phyloP scores from a whole-genome alignment of 2,888 invertebrate species.

The Argyra leucocephala region DNA sequence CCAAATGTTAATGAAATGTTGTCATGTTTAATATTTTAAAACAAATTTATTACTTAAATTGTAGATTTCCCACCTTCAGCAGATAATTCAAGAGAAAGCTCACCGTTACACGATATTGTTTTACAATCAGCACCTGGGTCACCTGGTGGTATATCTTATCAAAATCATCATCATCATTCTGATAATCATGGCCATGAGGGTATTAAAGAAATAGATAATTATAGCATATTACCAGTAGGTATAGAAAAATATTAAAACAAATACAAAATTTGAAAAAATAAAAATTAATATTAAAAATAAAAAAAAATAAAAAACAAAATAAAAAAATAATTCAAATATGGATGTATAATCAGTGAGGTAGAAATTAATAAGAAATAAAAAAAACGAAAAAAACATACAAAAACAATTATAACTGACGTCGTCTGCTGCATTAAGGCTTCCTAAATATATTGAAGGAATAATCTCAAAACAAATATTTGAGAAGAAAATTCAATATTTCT shows the following conservation, averaged over 20 bases:
- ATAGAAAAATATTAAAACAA: neutral
- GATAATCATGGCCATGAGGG: conserved; percentile 40
- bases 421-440: neutral
- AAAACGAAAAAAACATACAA: neutral
- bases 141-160: conserved; percentile 51
- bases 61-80: conserved; percentile 15
- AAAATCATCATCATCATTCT: conserved; percentile 29
- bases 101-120: conserved; percentile 68
- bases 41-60: no score
- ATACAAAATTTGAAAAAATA: neutral
- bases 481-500: no score
- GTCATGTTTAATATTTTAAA: no score
- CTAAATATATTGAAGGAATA: no score
- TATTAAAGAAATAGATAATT: conserved; percentile 15
- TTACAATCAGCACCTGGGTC: conserved; percentile 57
- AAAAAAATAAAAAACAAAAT: neutral
- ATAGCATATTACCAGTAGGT: conserved; percentile 6
- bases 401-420: neutral
- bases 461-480: no score
- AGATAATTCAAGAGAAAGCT: conserved; percentile 73
- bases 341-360: neutral
- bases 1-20: no score
- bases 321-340: neutral
- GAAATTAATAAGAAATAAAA: neutral
- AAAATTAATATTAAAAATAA: neutral